phyloP scores from a whole-genome alignment of 2,797 vertebrate species.

The Esox masquinongy region DNA sequence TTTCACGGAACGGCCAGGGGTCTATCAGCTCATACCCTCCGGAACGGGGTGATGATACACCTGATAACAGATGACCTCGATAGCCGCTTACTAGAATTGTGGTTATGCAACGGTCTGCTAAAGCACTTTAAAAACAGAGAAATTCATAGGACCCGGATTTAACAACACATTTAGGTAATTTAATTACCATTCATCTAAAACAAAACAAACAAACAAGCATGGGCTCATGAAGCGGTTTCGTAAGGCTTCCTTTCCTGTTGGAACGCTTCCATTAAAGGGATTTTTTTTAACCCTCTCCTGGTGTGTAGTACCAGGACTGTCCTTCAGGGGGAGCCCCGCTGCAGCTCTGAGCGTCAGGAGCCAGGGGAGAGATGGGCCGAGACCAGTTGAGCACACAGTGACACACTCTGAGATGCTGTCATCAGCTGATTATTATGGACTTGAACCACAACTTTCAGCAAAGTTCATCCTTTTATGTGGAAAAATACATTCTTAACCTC shows the following conservation, averaged over 20 bases:
- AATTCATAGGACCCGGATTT: background rate
- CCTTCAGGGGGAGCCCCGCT: conserved; percentile 79
- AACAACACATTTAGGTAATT: background rate
- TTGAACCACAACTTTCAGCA: conserved; percentile 37
- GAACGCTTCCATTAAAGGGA: conserved; percentile 2
- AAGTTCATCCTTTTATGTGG: conserved; percentile 32
- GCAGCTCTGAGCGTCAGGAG: conserved; percentile 57
- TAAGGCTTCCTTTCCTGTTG: background rate
- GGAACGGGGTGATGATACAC: conserved; percentile 16
- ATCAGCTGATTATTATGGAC: conserved; percentile 65
- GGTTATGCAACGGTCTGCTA: conserved; percentile 9
- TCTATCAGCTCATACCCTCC: background rate
- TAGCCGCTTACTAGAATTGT: background rate
- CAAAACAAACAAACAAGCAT: background rate
- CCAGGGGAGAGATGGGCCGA: conserved; percentile 27
- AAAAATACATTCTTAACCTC: conserved; percentile 23
- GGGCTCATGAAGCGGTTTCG: background rate
- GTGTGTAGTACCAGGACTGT: conserved; percentile 51
- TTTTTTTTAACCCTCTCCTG: conserved; percentile 10
- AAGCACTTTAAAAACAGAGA: background rate
- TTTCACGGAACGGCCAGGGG: background rate
- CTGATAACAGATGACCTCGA: conserved; percentile 34
- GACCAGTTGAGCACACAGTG: conserved; percentile 57
- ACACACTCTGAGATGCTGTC: conserved; percentile 53
- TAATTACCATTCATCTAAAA: background rate